phyloP scores from a whole-genome alignment of 2,888 invertebrate genomes.

The Psylliodes chrysocephalus region DNA sequence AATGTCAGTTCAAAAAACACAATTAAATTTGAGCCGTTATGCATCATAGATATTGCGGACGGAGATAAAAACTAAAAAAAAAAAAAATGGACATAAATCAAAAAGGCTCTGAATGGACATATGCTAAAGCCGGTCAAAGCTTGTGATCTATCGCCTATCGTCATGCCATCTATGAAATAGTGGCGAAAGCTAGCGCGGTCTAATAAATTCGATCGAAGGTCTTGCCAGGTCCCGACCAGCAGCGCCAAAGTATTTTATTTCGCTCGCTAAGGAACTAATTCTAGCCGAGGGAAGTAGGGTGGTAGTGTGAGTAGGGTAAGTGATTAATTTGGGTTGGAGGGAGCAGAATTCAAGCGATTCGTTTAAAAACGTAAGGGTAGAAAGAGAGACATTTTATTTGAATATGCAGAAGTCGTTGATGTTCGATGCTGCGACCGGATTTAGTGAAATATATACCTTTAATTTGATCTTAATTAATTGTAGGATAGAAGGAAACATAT shows the following conservation, averaged over 20 bases:
- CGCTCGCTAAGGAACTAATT: conserved; percentile 42
- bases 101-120: conserved; percentile 36
- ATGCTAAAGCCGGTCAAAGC: conserved; percentile 30
- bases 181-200: conserved; percentile 53
- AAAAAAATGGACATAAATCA: conserved; percentile 38
- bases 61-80: conserved; percentile 41
- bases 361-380: neutral
- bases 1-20: conserved; percentile 35
- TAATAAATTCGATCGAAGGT: conserved; percentile 15
- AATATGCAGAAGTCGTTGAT: no score
- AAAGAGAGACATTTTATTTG: neutral
- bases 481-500: no score
- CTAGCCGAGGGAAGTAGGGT: neutral
- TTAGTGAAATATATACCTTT: no score
- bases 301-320: neutral
- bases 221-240: conserved; percentile 44
- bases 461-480: no score
- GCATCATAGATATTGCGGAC: conserved; percentile 44
- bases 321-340: neutral
- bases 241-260: conserved; percentile 48
- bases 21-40: conserved; percentile 43
- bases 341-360: neutral
- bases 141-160: conserved; percentile 18
- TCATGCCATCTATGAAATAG: conserved; percentile 58
- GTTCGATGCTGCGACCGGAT: no score